phyloP scores from a whole-genome alignment of 2,113 vertebrate species.

The Turdus rufiventris region DNA sequence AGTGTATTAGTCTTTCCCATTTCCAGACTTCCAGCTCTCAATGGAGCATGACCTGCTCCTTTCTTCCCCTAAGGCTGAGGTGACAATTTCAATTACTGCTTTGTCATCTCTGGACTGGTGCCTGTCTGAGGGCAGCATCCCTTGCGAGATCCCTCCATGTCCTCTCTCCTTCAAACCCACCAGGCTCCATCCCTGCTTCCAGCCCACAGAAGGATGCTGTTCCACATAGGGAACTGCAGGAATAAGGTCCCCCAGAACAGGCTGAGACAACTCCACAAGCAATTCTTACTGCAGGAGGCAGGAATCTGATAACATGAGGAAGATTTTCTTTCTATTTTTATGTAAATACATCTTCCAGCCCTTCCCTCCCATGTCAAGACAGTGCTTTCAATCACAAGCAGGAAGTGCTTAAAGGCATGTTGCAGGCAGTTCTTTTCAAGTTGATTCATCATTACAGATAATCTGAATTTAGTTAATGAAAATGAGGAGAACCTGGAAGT shows the following conservation, averaged over 20 bases:
- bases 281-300: not conserved
- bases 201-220: not conserved
- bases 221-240: not conserved
- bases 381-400: not conserved
- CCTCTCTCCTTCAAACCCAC: not conserved
- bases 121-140: not conserved
- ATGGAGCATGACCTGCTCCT: not conserved
- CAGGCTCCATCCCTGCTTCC: fast-evolving
- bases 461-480: not conserved
- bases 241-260: not conserved
- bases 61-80: not conserved
- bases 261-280: not conserved
- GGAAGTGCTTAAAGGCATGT: not conserved
- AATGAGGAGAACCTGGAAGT: not conserved
- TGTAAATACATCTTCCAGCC: not conserved
- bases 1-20: not conserved
- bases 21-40: not conserved
- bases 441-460: not conserved
- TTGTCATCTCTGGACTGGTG: not conserved
- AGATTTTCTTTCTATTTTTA: not conserved
- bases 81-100: not conserved
- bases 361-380: not conserved
- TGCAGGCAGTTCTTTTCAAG: not conserved
- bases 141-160: fast-evolving
- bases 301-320: not conserved